Conservation (phyloP, 2,113 vertebrate genomes). For the Callaeas wilsoni region DNA sequence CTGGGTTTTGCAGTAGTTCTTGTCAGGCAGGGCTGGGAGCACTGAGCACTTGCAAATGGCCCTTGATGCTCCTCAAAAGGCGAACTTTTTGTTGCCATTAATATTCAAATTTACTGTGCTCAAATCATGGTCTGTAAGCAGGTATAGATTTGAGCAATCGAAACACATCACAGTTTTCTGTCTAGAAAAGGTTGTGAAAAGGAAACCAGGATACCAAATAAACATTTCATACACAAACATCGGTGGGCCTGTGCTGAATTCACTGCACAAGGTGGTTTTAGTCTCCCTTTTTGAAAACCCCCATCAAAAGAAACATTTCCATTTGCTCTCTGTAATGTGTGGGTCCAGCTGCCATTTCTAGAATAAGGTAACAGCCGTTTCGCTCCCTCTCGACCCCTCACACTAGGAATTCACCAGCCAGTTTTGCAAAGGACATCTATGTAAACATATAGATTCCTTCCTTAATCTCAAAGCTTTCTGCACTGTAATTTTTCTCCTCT, state of each 20-base stretch:
- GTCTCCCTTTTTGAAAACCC: neutral
- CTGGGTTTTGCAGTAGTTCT: neutral
- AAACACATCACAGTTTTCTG: rapidly evolving
- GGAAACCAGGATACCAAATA: neutral
- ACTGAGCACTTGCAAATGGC: neutral
- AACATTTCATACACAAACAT: neutral
- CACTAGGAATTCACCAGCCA: neutral
- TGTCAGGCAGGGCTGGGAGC: neutral
- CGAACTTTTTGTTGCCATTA: neutral
- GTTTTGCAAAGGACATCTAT: neutral
- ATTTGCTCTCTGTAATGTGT: neutral
- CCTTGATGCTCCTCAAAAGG: neutral
- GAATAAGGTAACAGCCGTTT: neutral
- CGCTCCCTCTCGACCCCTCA: rapidly evolving
- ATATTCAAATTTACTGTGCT: neutral
- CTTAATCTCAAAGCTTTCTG: neutral
- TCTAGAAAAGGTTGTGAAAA: neutral
- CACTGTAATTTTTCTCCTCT: neutral
- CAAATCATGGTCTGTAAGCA: neutral
- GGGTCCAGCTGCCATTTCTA: neutral
- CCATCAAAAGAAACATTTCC: neutral
- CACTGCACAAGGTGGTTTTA: neutral
- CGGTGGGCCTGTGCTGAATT: neutral
- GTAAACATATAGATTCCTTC: neutral
- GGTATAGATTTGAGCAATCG: rapidly evolving